Evolutionary conservation across 1,140 invertebrate species (phyloP).

Genomic region (Eumaeus atala): DNA sequence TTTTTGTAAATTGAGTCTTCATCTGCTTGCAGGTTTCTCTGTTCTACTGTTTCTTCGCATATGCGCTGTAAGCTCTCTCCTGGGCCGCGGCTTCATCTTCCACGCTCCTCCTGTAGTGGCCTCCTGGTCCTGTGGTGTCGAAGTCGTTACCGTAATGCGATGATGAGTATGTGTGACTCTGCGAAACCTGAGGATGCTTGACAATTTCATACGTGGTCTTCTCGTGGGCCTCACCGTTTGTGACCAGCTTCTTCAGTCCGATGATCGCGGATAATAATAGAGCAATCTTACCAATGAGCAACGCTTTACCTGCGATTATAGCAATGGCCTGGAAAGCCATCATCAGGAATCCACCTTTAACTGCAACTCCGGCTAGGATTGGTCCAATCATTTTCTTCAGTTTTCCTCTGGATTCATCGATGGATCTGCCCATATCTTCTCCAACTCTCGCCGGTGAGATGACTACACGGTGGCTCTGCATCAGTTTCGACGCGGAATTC

Average conservation of each 20-base stretch:
- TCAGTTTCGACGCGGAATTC: slow-evolving; percentile 71
- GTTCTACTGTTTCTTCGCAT: slow-evolving; percentile 54
- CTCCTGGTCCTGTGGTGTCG: slow-evolving; percentile 71
- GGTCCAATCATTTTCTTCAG: slow-evolving; percentile 89
- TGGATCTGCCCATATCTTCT: slow-evolving; percentile 69
- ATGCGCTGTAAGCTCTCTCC: slow-evolving; percentile 75
- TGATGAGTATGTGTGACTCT: slow-evolving; percentile 83
- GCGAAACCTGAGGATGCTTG: slow-evolving; percentile 86
- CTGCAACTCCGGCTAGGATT: slow-evolving; percentile 85
- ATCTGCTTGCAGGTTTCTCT: slow-evolving; percentile 25
- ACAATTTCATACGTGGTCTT: slow-evolving; percentile 90
- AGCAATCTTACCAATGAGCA: slow-evolving; percentile 84
- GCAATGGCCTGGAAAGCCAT: slow-evolving; percentile 85
- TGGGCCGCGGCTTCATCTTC: slow-evolving; percentile 76
- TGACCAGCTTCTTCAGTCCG: slow-evolving; percentile 83
- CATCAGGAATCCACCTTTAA: slow-evolving; percentile 83
- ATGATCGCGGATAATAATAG: slow-evolving; percentile 83
- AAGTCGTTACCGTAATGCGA: slow-evolving; percentile 81
- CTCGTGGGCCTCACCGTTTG: slow-evolving; percentile 77
- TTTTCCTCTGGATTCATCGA: slow-evolving; percentile 78
- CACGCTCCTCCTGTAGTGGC: slow-evolving; percentile 78
- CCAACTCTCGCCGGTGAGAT: slow-evolving; percentile 69
- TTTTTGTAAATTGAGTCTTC: slow-evolving; percentile 55
- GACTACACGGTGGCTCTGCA: slow-evolving; percentile 77
- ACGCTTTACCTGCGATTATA: slow-evolving; percentile 83